A percentile compares a stretch with the other conserved stretches of the same genome.
Conservation (phyloP, 1,140 invertebrate species). For the Saccostrea echinata region DNA sequence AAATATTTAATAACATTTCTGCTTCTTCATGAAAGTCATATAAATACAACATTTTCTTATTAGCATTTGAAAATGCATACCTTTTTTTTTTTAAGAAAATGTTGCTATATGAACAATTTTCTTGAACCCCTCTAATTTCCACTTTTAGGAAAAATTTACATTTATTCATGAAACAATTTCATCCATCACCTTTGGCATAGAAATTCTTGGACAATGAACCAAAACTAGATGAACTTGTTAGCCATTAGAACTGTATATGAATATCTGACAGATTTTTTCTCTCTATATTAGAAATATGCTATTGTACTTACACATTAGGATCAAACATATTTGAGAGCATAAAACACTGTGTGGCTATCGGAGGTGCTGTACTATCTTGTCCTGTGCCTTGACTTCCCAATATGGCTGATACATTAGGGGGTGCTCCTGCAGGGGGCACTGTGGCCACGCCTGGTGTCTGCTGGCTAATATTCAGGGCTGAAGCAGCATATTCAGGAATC, state of each 20-base stretch:
- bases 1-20: too few relatives aligned
- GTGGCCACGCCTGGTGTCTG: conserved; percentile 52
- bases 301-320: conserved; percentile 83
- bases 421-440: conserved; percentile 31
- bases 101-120: too few relatives aligned
- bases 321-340: conserved; percentile 99
- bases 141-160: too few relatives aligned
- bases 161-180: too few relatives aligned
- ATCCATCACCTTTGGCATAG: too few relatives aligned
- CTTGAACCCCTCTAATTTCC: too few relatives aligned
- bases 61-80: too few relatives aligned
- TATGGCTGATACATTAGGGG: conserved; percentile 46
- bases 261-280: conserved; percentile 5
- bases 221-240: not conserved
- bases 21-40: too few relatives aligned
- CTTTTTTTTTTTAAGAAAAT: too few relatives aligned
- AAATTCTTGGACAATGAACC: too few relatives aligned
- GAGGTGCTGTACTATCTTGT: conserved; percentile 82
- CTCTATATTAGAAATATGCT: not conserved
- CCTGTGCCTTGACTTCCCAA: conserved; percentile 50
- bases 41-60: too few relatives aligned
- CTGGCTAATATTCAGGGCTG: conserved; percentile 85
- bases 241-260: not conserved
- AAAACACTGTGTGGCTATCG: conserved; percentile 99
- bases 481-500: conserved; percentile 94